These are phyloP conservation scores for Idaea straminata DNA, from an alignment of 2,888 invertebrate species.

Conservation along the genomic window DNA sequence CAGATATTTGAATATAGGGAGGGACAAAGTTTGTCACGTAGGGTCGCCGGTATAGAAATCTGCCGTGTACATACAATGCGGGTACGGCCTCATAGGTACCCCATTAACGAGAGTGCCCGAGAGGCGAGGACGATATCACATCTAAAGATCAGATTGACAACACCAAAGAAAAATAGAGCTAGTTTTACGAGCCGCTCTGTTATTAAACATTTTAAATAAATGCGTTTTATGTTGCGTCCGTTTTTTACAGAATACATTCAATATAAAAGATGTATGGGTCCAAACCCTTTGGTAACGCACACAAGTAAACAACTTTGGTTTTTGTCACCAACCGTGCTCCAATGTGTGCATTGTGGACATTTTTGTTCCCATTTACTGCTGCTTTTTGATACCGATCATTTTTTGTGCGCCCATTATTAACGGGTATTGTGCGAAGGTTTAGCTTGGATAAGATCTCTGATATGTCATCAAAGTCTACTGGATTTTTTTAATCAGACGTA, in stretches of 20 bases:
- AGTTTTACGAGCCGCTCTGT: constrained; percentile 73
- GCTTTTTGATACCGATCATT: constrained; percentile 76
- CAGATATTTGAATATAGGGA: constrained; percentile 79
- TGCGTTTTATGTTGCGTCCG: constrained; percentile 53
- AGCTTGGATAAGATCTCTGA: constrained; percentile 75
- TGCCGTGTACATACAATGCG: constrained; percentile 71
- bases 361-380: constrained; percentile 68
- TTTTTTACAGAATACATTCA: constrained; percentile 68
- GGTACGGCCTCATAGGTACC: constrained; percentile 73
- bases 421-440: constrained; percentile 73
- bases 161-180: constrained; percentile 64
- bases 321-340: constrained; percentile 56
- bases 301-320: constrained; percentile 54
- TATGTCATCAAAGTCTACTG: constrained; percentile 72
- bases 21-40: constrained; percentile 80
- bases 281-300: constrained; percentile 70
- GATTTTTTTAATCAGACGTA: constrained; percentile 62
- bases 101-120: constrained; percentile 76
- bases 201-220: constrained; percentile 77
- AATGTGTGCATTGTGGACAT: constrained; percentile 63
- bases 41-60: constrained; percentile 70
- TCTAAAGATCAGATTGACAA: constrained; percentile 75
- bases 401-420: constrained; percentile 74
- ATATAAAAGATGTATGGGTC: constrained; percentile 57
- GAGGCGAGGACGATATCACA: constrained; percentile 69